Evolutionary conservation across 2,888 invertebrate genomes (phyloP).

Genomic region (Coremacera marginata): DNA sequence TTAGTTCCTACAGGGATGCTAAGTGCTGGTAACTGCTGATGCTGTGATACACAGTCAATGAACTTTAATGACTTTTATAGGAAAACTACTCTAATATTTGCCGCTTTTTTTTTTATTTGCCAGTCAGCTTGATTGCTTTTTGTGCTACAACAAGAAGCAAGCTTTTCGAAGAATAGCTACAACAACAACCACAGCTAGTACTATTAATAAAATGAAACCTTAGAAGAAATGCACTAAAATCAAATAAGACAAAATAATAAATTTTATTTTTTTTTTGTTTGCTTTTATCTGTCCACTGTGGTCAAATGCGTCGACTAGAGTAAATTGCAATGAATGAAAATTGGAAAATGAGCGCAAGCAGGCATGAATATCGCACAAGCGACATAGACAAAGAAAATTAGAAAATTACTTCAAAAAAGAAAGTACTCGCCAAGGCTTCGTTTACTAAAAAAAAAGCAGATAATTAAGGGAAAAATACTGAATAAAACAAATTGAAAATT

Average conservation of each 20-base stretch:
- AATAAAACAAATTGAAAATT: background rate
- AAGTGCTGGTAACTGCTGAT: background rate
- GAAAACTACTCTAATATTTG: background rate
- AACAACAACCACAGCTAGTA: background rate
- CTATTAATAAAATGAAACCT: constrained; percentile 9
- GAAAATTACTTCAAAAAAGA: background rate
- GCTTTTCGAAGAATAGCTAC: background rate
- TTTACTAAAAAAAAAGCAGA: background rate
- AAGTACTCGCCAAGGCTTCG: background rate
- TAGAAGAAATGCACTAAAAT: constrained; percentile 7
- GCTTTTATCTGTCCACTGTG: background rate
- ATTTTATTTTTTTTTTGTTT: background rate
- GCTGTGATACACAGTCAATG: background rate
- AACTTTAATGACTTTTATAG: background rate
- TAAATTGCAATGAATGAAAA: background rate
- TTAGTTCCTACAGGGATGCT: constrained; percentile 7
- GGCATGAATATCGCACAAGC: too few relatives aligned
- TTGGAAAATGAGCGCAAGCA: background rate
- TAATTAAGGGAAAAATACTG: background rate
- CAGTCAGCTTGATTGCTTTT: background rate
- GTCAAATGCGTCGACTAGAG: too few relatives aligned
- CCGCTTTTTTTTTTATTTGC: too few relatives aligned
- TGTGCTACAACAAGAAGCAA: background rate
- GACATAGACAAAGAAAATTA: background rate
- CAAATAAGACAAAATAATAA: background rate